Percentiles rank a stretch among this genome's conserved stretches.
These are phyloP conservation scores for Mongoloraphidia duomilia DNA, from an alignment of 2,888 invertebrate species.

Conservation along the genomic window DNA sequence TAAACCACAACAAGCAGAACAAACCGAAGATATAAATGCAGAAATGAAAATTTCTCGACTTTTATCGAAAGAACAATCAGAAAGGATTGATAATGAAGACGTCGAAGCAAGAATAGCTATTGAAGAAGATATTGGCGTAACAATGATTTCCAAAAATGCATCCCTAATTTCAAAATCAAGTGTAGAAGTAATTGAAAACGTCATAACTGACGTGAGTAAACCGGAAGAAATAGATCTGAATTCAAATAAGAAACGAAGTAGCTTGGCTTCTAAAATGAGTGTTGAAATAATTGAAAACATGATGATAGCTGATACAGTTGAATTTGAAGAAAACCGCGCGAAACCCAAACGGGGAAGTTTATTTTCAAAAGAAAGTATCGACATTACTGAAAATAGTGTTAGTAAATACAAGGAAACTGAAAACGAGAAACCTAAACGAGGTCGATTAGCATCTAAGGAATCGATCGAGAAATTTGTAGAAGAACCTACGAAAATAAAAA, in stretches of 20 bases:
- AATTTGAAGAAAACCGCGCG: too few species aligned
- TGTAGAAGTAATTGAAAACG: conserved; percentile 14
- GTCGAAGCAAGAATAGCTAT: conserved; percentile 28
- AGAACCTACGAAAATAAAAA: conserved; percentile 1
- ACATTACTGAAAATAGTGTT: too few species aligned
- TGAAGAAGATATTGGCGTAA: conserved; percentile 22
- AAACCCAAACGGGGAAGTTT: too few species aligned
- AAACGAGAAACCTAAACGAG: too few species aligned
- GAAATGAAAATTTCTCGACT: conserved; percentile 3
- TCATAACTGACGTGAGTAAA: conserved; percentile 1
- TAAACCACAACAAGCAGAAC: conserved; percentile 11
- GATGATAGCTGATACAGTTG: too few species aligned
- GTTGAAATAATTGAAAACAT: too few species aligned
- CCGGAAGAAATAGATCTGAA: conserved; percentile 11
- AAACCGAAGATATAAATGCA: conserved; percentile 11
- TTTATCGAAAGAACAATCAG: conserved; percentile 6
- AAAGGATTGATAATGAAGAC: conserved; percentile 22
- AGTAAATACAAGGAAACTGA: too few species aligned
- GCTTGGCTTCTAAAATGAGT: too few species aligned
- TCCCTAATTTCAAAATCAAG: conserved; percentile 16
- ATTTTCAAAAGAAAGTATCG: too few species aligned
- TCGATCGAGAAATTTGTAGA: too few species aligned
- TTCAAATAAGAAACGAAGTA: not conserved
- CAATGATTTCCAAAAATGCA: conserved; percentile 16
- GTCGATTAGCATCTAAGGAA: too few species aligned